Percentiles rank a stretch among this genome's conserved stretches.
These are phyloP conservation scores for Sylvia atricapilla DNA, from an alignment of 2,113 vertebrate species.

Conservation along the genomic window DNA sequence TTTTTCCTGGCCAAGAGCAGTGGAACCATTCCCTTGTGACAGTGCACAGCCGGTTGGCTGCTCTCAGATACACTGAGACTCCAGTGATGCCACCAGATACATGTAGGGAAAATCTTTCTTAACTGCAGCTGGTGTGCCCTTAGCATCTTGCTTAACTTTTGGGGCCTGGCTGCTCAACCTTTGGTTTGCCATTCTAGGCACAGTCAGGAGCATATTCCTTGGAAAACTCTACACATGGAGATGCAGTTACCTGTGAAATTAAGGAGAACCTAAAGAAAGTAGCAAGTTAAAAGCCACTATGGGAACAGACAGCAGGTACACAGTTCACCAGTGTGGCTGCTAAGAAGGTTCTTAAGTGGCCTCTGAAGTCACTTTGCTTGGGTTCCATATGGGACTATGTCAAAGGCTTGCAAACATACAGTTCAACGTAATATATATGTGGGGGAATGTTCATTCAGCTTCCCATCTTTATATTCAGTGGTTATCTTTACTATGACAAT, in stretches of 20 bases:
- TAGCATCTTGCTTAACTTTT: neutral
- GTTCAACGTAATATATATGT: neutral
- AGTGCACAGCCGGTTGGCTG: neutral
- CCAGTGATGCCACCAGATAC: neutral
- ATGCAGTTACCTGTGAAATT: neutral
- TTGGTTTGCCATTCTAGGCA: neutral
- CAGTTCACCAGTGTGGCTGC: neutral
- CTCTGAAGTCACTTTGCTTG: neutral
- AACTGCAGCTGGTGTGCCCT: neutral
- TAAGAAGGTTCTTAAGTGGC: neutral
- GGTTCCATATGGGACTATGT: neutral
- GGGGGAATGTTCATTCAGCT: neutral
- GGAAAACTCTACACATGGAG: neutral
- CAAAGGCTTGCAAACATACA: neutral
- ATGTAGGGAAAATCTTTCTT: neutral
- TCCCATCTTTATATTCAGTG: neutral
- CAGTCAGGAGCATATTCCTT: neutral
- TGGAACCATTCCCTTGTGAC: fast-evolving
- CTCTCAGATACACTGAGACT: neutral
- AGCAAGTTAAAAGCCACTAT: neutral
- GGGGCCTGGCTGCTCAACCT: neutral
- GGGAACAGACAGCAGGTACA: neutral
- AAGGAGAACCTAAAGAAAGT: neutral
- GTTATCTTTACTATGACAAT: neutral
- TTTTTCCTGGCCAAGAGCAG: neutral